Conservation (phyloP, 2,797 vertebrate species). For the Meda fulgida region DNA sequence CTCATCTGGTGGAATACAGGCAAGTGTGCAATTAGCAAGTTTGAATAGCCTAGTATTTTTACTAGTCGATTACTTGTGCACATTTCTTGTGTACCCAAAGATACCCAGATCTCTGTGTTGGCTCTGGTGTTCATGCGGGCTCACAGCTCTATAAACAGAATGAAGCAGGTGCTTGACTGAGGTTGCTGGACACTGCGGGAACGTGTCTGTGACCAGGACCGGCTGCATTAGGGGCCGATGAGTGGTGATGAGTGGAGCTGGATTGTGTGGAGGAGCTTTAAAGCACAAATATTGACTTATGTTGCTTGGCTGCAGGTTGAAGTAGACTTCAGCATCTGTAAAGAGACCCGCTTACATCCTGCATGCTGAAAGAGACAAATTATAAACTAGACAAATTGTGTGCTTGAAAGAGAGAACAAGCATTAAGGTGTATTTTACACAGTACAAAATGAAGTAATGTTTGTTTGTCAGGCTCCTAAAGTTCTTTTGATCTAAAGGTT, state of each 20-base stretch:
- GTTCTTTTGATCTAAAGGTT: background rate
- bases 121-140: background rate
- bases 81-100: background rate
- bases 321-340: background rate
- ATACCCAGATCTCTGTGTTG: conserved; percentile 15
- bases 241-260: conserved; percentile 24
- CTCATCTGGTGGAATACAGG: background rate
- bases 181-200: background rate
- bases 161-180: background rate
- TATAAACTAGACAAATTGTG: background rate
- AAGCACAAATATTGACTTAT: conserved; percentile 36
- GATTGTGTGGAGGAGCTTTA: conserved; percentile 6
- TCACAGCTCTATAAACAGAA: conserved; percentile 17
- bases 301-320: conserved; percentile 27
- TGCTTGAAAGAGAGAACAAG: background rate
- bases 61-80: background rate
- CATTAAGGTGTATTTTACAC: background rate
- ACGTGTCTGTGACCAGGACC: background rate
- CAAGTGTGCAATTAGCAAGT: background rate
- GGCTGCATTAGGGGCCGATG: background rate
- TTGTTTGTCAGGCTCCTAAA: background rate
- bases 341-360: background rate
- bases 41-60: background rate
- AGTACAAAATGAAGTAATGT: background rate
- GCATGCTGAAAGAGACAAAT: background rate